phyloP scores from a whole-genome alignment of 2,888 invertebrate genomes.

The Dilophus febrilis region DNA sequence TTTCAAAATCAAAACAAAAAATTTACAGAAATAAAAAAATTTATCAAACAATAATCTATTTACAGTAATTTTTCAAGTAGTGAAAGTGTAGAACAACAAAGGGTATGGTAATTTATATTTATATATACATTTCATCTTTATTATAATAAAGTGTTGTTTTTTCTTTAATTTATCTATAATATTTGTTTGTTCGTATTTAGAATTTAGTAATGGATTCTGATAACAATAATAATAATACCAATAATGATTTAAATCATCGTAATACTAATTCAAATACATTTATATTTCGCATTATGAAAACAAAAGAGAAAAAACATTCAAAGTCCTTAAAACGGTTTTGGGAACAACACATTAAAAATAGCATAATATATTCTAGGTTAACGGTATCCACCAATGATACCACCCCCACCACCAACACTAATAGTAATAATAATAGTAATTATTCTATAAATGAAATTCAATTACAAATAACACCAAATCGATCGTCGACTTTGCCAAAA shows the following conservation, averaged over 20 bases:
- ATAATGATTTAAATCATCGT: neutral
- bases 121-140: too few species aligned
- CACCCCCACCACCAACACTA: neutral
- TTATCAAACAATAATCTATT: too few species aligned
- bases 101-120: too few species aligned
- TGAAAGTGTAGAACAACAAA: too few species aligned
- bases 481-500: slow-evolving; percentile 10
- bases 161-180: neutral
- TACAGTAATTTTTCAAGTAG: too few species aligned
- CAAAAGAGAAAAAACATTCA: slow-evolving; percentile 20
- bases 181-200: neutral
- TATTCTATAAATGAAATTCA: too few species aligned
- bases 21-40: too few species aligned
- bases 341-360: slow-evolving; percentile 18
- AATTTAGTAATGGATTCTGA: slow-evolving; percentile 5
- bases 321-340: slow-evolving; percentile 26
- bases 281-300: slow-evolving; percentile 22
- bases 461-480: slow-evolving; percentile 8
- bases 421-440: neutral
- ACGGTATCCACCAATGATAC: slow-evolving; percentile 9
- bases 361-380: slow-evolving; percentile 23
- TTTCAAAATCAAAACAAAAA: too few species aligned
- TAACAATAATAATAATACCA: neutral
- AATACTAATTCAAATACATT: slow-evolving; percentile 12
- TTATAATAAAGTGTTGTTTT: too few species aligned